Evolutionary conservation across 2,888 invertebrate genomes (phyloP).

Genomic region (Chaitophorus viminalis): DNA sequence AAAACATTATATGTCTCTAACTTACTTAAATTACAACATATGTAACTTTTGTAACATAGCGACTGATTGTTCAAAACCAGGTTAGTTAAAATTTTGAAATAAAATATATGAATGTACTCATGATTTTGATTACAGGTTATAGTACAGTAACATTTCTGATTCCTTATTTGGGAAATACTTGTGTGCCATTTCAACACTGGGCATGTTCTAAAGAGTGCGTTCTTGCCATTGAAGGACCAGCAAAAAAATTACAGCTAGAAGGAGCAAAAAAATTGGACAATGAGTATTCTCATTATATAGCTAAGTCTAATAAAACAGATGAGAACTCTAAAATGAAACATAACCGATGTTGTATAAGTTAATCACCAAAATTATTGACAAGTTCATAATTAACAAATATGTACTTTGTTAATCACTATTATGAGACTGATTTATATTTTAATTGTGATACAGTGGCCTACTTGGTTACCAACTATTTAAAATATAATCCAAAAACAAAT

Average conservation of each 20-base stretch:
- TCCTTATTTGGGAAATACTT: slow-evolving; percentile 69
- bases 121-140: slow-evolving; percentile 33
- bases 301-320: slow-evolving; percentile 23
- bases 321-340: slow-evolving; percentile 1
- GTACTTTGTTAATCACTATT: slow-evolving; percentile 27
- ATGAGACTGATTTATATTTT: slow-evolving; percentile 57
- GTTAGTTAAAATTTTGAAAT: slow-evolving; percentile 62
- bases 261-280: slow-evolving; percentile 55
- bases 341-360: slow-evolving; percentile 35
- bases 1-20: slow-evolving; percentile 68
- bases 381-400: slow-evolving; percentile 16
- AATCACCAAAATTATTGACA: neutral
- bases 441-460: slow-evolving; percentile 55
- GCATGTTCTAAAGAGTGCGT: slow-evolving; percentile 68
- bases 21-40: slow-evolving; percentile 68
- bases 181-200: slow-evolving; percentile 70
- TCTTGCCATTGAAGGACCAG: slow-evolving; percentile 68
- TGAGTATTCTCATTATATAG: slow-evolving; percentile 62
- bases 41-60: slow-evolving; percentile 68
- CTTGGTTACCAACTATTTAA: slow-evolving; percentile 30
- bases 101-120: neutral
- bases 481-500: slow-evolving; percentile 27
- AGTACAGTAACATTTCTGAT: slow-evolving; percentile 67
- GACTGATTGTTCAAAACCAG: slow-evolving; percentile 66
- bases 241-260: slow-evolving; percentile 63